Evolutionary conservation across 2,888 invertebrate species (phyloP), one percentile per base, ranked within the genome.

Genomic region (Tortricodes alternella): DNA sequence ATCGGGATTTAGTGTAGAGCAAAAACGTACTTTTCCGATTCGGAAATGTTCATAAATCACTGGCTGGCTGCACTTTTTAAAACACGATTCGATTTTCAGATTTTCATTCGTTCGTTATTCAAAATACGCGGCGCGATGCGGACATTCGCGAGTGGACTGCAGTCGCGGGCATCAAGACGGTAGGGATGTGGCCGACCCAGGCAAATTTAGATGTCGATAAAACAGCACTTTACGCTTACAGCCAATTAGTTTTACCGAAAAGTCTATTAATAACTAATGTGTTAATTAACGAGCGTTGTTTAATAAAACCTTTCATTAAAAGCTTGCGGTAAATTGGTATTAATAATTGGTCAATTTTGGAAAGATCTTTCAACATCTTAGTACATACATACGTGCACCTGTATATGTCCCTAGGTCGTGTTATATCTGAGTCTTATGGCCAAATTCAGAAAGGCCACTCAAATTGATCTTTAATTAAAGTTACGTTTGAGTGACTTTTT

Each of bases 131-230:
- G 66, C 78, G 75, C 81, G 70, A 63, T 67, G 70, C 83, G 73
- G 67, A 74, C 78, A 71, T 76, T 67, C 78, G 73, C 83, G 73
- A 64, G 78, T 76, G 67, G 65, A 64, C 74, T 79, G 69, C 70
- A 76, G 88, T 84, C 85, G 80, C 70, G 77, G 75, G 73, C 70
- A 71, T 74, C 69, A 70, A 73, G 65, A 63, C 63, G 60, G 52
- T 81, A 84, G 83, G 64, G 85, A 72, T 71, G 86, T 56, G 65
- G 63, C 65, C 44, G 50, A 61, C 51, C n/a, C n/a, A n/a, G 53
- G 48, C 52, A 52, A 46, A 59, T 43, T 53, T 49, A 60, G 56
- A 46, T 73, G 66, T 82, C 83, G 81, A 82, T 76, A 70, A 59
- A 56, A 39, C 37, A 49, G 46, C 23, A 21, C 58, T 27, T 16